These are phyloP conservation scores for Danionella dracula DNA, from an alignment of 2,797 vertebrate species.

Conservation along the genomic window DNA sequence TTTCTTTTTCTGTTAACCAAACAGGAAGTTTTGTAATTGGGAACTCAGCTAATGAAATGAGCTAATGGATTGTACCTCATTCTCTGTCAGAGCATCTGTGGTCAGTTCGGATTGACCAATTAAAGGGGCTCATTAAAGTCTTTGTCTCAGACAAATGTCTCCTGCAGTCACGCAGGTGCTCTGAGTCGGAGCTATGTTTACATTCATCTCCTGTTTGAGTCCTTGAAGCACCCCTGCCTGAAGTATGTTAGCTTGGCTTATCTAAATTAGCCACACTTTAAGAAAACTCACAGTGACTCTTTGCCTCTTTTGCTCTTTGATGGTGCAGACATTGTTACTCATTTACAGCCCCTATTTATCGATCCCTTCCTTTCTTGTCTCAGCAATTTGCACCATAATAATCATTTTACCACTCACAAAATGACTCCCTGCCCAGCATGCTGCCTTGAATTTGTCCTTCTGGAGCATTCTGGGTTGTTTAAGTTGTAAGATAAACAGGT, in stretches of 20 bases:
- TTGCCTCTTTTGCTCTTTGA: conserved; percentile 26
- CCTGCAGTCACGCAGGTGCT: conserved; percentile 36
- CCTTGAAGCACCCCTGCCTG: conserved; percentile 41
- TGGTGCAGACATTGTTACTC: conserved; percentile 14
- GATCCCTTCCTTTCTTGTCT: conserved; percentile 32
- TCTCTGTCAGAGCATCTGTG: conserved; percentile 18
- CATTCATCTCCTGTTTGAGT: conserved; percentile 37
- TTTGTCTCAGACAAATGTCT: conserved; percentile 32
- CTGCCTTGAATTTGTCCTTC: conserved; percentile 21
- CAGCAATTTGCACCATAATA: conserved; percentile 36
- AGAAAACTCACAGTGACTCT: conserved; percentile 14
- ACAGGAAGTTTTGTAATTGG: conserved; percentile 24
- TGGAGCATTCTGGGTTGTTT: conserved; percentile 45
- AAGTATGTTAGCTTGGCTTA: conserved; percentile 51
- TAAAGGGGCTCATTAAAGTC: conserved; percentile 35
- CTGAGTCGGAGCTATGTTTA: conserved; percentile 41
- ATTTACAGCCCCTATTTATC: conserved; percentile 39
- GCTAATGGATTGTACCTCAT: conserved; percentile 1
- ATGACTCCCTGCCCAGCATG: conserved; percentile 12
- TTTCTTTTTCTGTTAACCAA: neutral
- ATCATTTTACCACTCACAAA: conserved; percentile 33
- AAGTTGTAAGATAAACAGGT: conserved; percentile 59
- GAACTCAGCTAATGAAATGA: conserved; percentile 24
- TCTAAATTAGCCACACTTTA: conserved; percentile 49
- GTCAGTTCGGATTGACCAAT: conserved; percentile 31